Conservation (phyloP, 2,113 vertebrate genomes). For the Lophotis ruficrista region DNA sequence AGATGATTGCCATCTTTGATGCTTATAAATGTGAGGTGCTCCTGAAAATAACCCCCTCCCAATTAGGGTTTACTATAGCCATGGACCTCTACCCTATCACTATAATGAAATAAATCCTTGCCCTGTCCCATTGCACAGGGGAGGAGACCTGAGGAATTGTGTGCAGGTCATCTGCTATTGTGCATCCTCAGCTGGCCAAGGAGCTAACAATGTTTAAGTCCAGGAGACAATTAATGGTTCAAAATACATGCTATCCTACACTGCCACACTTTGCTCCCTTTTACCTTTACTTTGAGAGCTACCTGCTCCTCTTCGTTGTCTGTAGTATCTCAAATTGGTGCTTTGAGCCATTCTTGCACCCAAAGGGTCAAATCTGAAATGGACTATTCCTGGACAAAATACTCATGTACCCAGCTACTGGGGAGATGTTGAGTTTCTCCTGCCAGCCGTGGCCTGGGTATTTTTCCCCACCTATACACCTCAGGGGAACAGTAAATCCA, state of each 20-base stretch:
- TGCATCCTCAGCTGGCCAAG: neutral
- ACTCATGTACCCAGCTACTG: neutral
- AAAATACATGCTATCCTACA: neutral
- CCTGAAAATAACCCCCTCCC: neutral
- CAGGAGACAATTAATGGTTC: neutral
- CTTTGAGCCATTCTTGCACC: neutral
- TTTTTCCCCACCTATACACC: neutral
- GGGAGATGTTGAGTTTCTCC: neutral
- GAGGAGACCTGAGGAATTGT: neutral
- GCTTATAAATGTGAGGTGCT: neutral
- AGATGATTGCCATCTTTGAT: neutral
- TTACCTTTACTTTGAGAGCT: neutral
- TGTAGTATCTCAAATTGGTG: neutral
- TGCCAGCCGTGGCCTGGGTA: neutral
- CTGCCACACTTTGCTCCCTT: neutral
- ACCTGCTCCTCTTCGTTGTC: neutral
- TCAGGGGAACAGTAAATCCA: slow-evolving; percentile 8
- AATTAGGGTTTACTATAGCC: neutral
- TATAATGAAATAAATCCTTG: neutral
- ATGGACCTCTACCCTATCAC: neutral
- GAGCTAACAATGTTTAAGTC: neutral
- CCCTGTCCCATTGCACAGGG: neutral
- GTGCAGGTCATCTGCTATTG: neutral
- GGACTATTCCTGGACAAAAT: neutral
- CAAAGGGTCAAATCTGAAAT: neutral